Evolutionary conservation across 1,140 invertebrate species (phyloP), one percentile per base, ranked within the genome.

Genomic region (Elysia chlorotica): DNA sequence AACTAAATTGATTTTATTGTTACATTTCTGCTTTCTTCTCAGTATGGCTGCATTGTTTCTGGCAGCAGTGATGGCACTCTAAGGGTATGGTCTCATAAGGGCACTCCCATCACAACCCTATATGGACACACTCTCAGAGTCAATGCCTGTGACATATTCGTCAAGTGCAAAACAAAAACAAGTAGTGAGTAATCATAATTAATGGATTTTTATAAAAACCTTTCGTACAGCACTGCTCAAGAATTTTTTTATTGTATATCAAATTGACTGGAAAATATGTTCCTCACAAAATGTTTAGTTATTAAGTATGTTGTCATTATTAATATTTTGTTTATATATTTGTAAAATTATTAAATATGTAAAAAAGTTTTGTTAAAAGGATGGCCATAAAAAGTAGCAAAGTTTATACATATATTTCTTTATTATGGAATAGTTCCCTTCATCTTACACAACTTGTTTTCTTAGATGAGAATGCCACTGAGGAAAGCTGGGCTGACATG

Each of bases 51-150:
- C 76, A 78, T 87, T 28, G 81, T 86, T 28, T 87, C 86, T 0
- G 78, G 79, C 10, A 79, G 80, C 71, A 80, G 75, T 53, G 86
- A 87, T 78, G 84, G 85, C 0, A 73, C 76, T 3, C 80, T 85
- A 1, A 87, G 85, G 71, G 79, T 88, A 0, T 88, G 86, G 86
- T 86, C 85, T 23, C 85, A 87, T 74, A 84, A 82, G 75, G 86
- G 87, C 4, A 77, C 80, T 38, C 82, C 83, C 57, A 84, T 88
- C n/a, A 86, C 87, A n/a, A 86, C 85, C 6, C 76, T 88, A 23
- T 78, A 81, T 65, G 86, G 85, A 41, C 87, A 87, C 62, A 79
- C 74, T 33, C 78, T 81, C 66, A 75, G 84, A 56, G 85, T 82
- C 28, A 86, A 84, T 68, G 77, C 74, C 23, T 86, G 85, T 79